Base-by-base conservation (phyloP, 2,888 invertebrate genomes). In the Helobdella robusta region DNA sequence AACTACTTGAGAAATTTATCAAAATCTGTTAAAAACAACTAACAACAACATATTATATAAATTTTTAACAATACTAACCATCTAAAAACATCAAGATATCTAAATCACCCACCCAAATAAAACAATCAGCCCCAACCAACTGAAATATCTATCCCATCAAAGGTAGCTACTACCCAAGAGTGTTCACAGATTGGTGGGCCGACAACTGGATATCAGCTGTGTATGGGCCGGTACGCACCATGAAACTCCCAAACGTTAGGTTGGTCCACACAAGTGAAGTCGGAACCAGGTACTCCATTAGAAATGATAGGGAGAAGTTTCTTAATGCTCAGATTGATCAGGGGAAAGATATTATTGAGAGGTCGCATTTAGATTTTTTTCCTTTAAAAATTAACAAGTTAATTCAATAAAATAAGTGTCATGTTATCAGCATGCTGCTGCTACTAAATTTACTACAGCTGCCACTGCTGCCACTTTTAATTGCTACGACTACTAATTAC, bases 141-240 rank as follows among this genome's bases (percentile, higher is more conserved):
- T 48, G 48, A 48, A 20, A 48, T 6, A 1, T 48, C 48, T 48
- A 8, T 35, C 18, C 36, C 20, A 35, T 4, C 23, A 32, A 4
- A 62, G 62, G 62, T n/a, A 46, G 15, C 18, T 69, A 69, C 66
- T 69, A 69, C 44, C 69, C 69, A n/a, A 59, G 69, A 2, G 58
- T 66, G 36, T 69, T 69, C 63, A 68, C 67, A 2, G 69, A 69
- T 32, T 69, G 69, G 69, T 69, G 65, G 66, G 69, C 68, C 1
- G 69, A 69, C 44, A 52, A 66, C 46, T 69, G 69, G 69, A 69
- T 69, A 6, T 65, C 65, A 1, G 20, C 5, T 2, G 64, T 67
- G 11, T 69, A 71, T 52, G 59, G 59, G 20, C 56, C 56, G 5
- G 60, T 5, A 11, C 59, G 69, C n/a, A 65, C 68, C 8, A 34